Conservation (phyloP, 2,113 vertebrate genomes). For the Odocoileus virginianus region DNA sequence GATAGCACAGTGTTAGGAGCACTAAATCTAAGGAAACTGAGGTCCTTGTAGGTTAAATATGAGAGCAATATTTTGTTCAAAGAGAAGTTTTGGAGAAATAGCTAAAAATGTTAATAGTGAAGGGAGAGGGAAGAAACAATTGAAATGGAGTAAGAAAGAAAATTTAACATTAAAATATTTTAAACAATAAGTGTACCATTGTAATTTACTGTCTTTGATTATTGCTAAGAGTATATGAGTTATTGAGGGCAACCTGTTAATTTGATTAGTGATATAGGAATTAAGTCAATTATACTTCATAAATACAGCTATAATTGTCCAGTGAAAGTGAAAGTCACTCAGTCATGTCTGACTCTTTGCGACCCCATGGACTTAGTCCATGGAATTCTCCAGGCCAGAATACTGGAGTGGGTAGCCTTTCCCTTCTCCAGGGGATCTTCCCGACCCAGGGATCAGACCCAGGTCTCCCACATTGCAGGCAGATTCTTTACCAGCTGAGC, state of each 20-base stretch:
- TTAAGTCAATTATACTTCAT: not conserved
- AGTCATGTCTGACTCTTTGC: not conserved
- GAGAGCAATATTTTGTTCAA: not conserved
- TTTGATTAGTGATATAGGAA: not conserved
- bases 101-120: not conserved
- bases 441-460: not conserved
- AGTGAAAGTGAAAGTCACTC: not conserved
- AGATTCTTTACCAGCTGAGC: not conserved
- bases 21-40: not conserved
- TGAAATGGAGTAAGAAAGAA: not conserved
- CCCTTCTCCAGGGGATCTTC: not conserved
- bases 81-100: not conserved
- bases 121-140: not conserved
- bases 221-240: not conserved
- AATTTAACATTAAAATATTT: not conserved
- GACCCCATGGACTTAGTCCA: not conserved
- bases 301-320: not conserved
- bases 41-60: not conserved
- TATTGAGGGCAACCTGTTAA: not conserved
- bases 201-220: not conserved
- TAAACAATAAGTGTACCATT: not conserved
- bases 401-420: not conserved
- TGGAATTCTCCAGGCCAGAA: not conserved
- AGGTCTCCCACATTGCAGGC: not conserved
- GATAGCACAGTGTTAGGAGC: not conserved